Evolutionary conservation across 2,888 invertebrate species (phyloP).

Genomic region (Sericinus montela): DNA sequence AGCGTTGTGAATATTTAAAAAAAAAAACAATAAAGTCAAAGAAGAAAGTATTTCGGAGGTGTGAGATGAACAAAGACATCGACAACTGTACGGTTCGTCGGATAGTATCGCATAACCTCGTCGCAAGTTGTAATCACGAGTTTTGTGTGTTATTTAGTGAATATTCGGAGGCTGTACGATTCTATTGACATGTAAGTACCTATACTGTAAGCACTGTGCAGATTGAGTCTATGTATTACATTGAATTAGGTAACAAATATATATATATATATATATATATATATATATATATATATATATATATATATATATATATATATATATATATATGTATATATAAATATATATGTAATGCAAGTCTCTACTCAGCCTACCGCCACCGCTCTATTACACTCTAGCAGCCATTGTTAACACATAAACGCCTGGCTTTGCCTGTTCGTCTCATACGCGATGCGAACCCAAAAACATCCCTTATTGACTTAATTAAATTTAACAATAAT

Average conservation of each 20-base stretch:
- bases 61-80: slow-evolving; percentile 51
- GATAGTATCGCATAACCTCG: neutral
- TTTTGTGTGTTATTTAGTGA: too few species aligned
- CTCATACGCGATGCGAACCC: slow-evolving; percentile 23
- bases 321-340: too few species aligned
- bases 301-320: too few species aligned
- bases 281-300: too few species aligned
- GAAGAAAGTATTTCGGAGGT: slow-evolving; percentile 40
- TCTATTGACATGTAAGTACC: slow-evolving; percentile 19
- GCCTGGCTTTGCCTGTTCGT: slow-evolving; percentile 23
- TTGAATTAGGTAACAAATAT: slow-evolving; percentile 13
- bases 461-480: neutral
- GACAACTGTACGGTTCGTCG: neutral
- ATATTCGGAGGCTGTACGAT: neutral
- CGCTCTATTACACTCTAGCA: slow-evolving; percentile 26
- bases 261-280: neutral
- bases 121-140: neutral
- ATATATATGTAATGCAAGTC: slow-evolving; percentile 35
- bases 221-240: slow-evolving; percentile 35
- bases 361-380: neutral
- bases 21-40: slow-evolving; percentile 34
- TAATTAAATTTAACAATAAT: neutral
- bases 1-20: slow-evolving; percentile 35
- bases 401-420: slow-evolving; percentile 29
- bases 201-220: slow-evolving; percentile 38